These are phyloP conservation scores for Nemurella pictetii DNA, from an alignment of 2,888 invertebrate species.

Conservation along the genomic window DNA sequence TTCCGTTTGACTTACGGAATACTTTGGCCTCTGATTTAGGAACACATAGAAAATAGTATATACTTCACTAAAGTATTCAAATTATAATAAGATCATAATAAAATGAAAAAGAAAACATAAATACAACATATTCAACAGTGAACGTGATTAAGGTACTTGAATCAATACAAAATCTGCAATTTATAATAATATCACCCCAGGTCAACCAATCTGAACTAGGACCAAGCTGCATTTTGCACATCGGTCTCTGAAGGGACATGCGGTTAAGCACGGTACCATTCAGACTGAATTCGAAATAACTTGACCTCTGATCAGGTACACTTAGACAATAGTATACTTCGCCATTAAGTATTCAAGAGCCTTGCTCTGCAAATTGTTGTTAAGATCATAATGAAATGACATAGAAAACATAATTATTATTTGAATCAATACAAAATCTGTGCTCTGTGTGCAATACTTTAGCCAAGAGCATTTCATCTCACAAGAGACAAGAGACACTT, in stretches of 20 bases:
- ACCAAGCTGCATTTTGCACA: not conserved
- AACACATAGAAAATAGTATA: too few species aligned
- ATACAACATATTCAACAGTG: too few species aligned
- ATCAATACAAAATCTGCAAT: too few species aligned
- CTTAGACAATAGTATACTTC: not conserved
- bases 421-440: not conserved
- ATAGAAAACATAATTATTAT: not conserved
- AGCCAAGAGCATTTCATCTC: not conserved
- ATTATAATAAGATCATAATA: too few species aligned
- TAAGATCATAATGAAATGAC: not conserved
- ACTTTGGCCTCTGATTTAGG: too few species aligned
- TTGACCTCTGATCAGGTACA: not conserved
- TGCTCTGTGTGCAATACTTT: not conserved
- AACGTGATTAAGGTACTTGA: too few species aligned
- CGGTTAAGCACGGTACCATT: not conserved
- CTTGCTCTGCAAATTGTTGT: not conserved
- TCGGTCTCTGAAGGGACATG: not conserved
- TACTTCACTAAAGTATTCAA: too few species aligned
- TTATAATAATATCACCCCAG: not conserved
- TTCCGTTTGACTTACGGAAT: too few species aligned
- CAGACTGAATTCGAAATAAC: not conserved
- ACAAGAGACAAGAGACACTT: not conserved
- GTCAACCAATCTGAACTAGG: not conserved
- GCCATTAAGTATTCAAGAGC: not conserved
- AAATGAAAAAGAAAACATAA: too few species aligned